Percentiles rank a stretch among this genome's conserved stretches.
Conservation (phyloP, 2,113 vertebrate genomes). For the Numida meleagris region DNA sequence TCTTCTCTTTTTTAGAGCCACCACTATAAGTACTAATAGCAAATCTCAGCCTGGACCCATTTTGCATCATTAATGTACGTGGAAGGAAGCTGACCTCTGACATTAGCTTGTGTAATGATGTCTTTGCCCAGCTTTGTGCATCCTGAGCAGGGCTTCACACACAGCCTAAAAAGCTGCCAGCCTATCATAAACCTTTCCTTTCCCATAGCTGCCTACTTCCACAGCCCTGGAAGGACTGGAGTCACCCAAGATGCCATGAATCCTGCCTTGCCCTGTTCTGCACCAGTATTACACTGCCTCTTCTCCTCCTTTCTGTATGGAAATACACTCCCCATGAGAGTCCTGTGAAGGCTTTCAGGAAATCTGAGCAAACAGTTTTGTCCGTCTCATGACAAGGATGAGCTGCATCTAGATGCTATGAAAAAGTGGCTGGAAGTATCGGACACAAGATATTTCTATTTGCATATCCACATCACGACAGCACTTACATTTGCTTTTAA, state of each 20-base stretch:
- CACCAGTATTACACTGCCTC: not conserved
- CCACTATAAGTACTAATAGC: accelerated
- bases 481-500: not conserved
- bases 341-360: not conserved
- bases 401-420: not conserved
- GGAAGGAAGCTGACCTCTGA: not conserved
- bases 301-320: not conserved
- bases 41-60: not conserved
- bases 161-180: not conserved
- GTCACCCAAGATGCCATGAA: not conserved
- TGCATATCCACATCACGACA: not conserved
- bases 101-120: not conserved
- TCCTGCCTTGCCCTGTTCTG: not conserved
- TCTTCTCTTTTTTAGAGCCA: not conserved
- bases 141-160: not conserved
- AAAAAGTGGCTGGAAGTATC: not conserved
- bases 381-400: not conserved
- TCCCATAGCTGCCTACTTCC: not conserved
- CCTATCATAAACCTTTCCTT: not conserved
- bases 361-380: constrained; percentile 15
- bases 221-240: not conserved
- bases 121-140: too few relatives aligned
- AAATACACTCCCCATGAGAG: not conserved
- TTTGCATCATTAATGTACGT: not conserved
- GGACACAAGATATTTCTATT: not conserved